These are phyloP conservation scores for Odontothrips loti DNA, from an alignment of 2,888 invertebrate genomes.

Conservation along the genomic window DNA sequence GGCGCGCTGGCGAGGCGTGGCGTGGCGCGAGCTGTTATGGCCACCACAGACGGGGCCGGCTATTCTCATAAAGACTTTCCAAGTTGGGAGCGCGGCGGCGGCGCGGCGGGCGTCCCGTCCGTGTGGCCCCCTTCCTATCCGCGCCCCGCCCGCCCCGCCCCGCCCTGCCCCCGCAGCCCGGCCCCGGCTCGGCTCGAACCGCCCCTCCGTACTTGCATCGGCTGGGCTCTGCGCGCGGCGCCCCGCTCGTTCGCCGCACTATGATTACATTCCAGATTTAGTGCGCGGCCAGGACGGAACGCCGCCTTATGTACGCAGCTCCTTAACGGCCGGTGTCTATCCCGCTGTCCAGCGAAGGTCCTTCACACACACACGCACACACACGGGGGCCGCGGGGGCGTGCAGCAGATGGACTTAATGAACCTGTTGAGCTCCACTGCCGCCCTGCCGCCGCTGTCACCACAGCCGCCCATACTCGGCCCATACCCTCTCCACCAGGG, in stretches of 20 bases:
- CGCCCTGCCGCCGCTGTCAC: background rate
- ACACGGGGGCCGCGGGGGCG: too few species aligned
- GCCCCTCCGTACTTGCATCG: background rate
- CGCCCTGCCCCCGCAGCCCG: background rate
- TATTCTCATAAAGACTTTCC: background rate
- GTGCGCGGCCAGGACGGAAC: too few species aligned
- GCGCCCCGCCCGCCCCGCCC: background rate
- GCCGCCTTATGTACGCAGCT: too few species aligned
- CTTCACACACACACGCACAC: too few species aligned
- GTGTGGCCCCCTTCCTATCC: background rate
- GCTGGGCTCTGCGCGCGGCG: background rate
- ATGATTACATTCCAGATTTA: too few species aligned
- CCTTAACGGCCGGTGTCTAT: too few species aligned
- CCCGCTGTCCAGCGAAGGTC: too few species aligned
- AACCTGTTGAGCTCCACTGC: background rate
- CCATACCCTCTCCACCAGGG: too few species aligned
- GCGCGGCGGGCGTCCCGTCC: background rate
- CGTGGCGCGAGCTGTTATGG: background rate
- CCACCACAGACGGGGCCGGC: background rate
- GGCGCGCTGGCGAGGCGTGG: background rate
- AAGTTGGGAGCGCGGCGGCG: background rate
- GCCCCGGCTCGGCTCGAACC: background rate
- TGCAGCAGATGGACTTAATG: background rate
- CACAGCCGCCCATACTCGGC: background rate
- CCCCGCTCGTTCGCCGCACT: background rate